Evolutionary conservation across 2,113 vertebrate species (phyloP).

Genomic region (Oryzias javanicus): DNA sequence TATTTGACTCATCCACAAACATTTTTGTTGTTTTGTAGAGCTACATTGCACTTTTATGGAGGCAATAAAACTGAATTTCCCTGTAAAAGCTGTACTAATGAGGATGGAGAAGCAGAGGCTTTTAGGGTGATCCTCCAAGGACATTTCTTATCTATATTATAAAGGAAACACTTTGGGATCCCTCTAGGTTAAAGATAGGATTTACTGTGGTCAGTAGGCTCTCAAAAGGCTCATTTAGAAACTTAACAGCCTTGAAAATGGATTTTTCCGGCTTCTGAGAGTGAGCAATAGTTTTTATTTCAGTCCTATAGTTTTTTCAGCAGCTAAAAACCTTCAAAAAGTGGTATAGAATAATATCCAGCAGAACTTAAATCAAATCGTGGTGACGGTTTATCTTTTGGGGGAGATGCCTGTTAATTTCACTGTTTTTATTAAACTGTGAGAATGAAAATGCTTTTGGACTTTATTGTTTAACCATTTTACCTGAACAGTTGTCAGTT

Average conservation of each 20-base stretch:
- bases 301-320: neutral
- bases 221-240: neutral
- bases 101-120: neutral
- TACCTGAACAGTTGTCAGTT: too few species aligned
- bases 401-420: neutral
- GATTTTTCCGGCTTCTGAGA: neutral
- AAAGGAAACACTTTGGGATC: neutral
- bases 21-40: neutral
- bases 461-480: neutral
- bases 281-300: neutral
- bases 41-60: neutral
- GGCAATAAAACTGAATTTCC: neutral
- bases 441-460: neutral
- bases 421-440: neutral
- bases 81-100: constrained; percentile 1
- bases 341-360: neutral
- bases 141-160: constrained; percentile 6
- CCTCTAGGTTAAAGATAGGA: neutral
- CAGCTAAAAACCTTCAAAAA: neutral
- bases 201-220: neutral
- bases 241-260: constrained; percentile 1
- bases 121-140: neutral
- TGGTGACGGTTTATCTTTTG: neutral
- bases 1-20: constrained; percentile 15
- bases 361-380: neutral